Base-by-base conservation (phyloP, 2,888 invertebrate species). In the Andrena bicolor region DNA sequence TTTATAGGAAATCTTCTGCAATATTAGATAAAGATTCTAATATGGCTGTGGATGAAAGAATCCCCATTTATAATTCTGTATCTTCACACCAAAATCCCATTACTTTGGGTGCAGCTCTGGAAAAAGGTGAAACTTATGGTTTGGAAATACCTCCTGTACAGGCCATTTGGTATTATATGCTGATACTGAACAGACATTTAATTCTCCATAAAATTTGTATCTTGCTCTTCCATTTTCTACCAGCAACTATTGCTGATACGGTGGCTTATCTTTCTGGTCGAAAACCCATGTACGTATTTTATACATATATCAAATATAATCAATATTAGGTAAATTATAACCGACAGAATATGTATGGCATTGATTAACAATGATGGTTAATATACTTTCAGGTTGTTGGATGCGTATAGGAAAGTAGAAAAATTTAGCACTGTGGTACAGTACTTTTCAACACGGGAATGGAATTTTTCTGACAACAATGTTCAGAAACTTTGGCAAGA, bases 31-130 rank as follows among this genome's bases (percentile, higher is more conserved):
- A n/a, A 35, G 1, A 51, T 26, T 10, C 51, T 5, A 61, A 49
- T 28, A 23, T 73, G 75, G 0, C 79, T n/a, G 53, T 73, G 5
- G 30, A 89, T 6, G 92, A 92, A 64, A 94, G 95, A 30, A 94
- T 96, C 35, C 96, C 97, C 0, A 96, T 99, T 79, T 98, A 97
- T 94, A 98, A 99, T 94, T 97, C 96, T 92, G 98, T 98, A 16
- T 97, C 98, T 0, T 97, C 98, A 0, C 95, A 96, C 3, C 96
- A 97, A 87, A 97, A 97, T 88, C 97, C 98, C 0, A 94, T 98
- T 53, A 96, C 95, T 0, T 99, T 98, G 98, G 95, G 93, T 20
- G 90, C 92, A 7, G 96, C 97, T 90, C 95, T 95, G 94, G 89
- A 93, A 0, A 91, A 94, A 78, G 95, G 94, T 28, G 94, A 96